Evolutionary conservation across 1,140 invertebrate species (phyloP).

Genomic region (Apis mellifera): Amel_HAv3.1 CM009939.2:6677001-6677500

Average conservation of each 20-base stretch:
- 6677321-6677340: too few relatives aligned
- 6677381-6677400: too few relatives aligned
- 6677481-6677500: too few relatives aligned
- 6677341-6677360: too few relatives aligned
- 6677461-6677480: too few relatives aligned
- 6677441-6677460: too few relatives aligned
- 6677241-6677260: conserved; percentile 12
- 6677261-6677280: not conserved
- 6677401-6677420: too few relatives aligned
- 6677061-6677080: not conserved
- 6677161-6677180: conserved; percentile 22
- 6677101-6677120: not conserved
- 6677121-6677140: conserved; percentile 20
- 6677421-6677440: too few relatives aligned
- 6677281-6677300: not conserved
- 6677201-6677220: conserved; percentile 5
- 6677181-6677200: conserved; percentile 8
- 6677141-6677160: not conserved
- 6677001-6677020: not conserved
- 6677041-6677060: not conserved
- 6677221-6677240: conserved; percentile 13
- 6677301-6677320: too few relatives aligned
- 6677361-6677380: not conserved
- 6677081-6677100: not conserved
- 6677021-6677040: conserved; percentile 12